These are phyloP conservation scores for Labeo rohita DNA, from an alignment of 2,113 vertebrate genomes.

Conservation along the genomic window DNA sequence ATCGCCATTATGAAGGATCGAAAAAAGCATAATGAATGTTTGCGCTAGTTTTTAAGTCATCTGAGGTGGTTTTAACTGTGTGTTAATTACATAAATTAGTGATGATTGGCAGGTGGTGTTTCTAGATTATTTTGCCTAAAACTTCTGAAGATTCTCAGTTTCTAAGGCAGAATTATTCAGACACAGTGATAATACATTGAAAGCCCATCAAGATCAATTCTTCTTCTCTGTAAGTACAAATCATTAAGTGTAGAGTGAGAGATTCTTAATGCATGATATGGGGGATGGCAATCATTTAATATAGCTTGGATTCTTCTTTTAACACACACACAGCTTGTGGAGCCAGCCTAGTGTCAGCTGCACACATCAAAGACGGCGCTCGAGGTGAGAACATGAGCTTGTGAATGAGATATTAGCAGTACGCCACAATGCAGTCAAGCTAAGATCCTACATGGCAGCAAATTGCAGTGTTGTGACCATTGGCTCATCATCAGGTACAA, in stretches of 20 bases:
- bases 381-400: conserved; percentile 88
- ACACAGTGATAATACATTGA: neutral
- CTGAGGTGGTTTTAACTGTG: neutral
- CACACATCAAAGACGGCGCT: conserved; percentile 89
- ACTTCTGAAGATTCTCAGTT: neutral
- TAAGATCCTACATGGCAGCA: conserved; percentile 8
- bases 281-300: conserved; percentile 52
- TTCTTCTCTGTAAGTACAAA: conserved; percentile 15
- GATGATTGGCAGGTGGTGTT: neutral
- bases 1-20: neutral
- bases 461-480: conserved; percentile 33
- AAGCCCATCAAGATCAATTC: conserved; percentile 11
- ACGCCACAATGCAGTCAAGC: conserved; percentile 32
- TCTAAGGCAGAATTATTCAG: neutral
- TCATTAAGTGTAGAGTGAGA: conserved; percentile 60
- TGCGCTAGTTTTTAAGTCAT: neutral
- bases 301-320: conserved; percentile 75
- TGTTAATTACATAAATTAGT: conserved; percentile 3
- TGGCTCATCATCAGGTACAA: conserved; percentile 21
- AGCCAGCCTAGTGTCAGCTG: conserved; percentile 83
- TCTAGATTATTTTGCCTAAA: conserved; percentile 4
- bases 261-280: conserved; percentile 58
- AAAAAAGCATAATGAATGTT: conserved; percentile 21
- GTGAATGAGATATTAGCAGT: conserved; percentile 80
- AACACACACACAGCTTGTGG: conserved; percentile 82